Evolutionary conservation across 2,888 invertebrate genomes (phyloP).

Genomic region (Cheilosia grossa): DNA sequence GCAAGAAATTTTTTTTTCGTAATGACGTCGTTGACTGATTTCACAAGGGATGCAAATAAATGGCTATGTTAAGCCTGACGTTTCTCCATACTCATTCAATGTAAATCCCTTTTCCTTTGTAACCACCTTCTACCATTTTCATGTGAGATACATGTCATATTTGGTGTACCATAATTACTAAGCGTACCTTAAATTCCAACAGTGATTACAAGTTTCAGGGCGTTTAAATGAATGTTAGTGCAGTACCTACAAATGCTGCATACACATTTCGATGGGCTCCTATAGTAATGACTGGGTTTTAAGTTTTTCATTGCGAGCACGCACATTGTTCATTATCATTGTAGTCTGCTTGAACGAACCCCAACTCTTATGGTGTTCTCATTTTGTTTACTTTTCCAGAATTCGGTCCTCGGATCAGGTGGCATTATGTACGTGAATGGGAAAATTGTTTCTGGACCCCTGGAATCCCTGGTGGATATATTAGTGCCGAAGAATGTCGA

Average conservation of each 20-base stretch:
- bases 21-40: constrained; percentile 56
- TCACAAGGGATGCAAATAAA: constrained; percentile 5
- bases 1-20: constrained; percentile 46
- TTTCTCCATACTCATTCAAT: constrained; percentile 5
- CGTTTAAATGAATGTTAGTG: constrained; percentile 9
- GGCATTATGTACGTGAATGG: constrained; percentile 83
- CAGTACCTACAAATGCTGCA: not conserved
- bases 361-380: constrained; percentile 35
- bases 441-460: constrained; percentile 82
- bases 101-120: constrained; percentile 24
- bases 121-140: constrained; percentile 20
- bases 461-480: constrained; percentile 81
- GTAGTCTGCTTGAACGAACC: constrained; percentile 16
- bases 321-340: constrained; percentile 35
- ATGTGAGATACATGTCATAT: constrained; percentile 63
- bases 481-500: constrained; percentile 81
- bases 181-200: constrained; percentile 48
- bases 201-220: constrained; percentile 47
- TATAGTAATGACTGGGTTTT: constrained; percentile 40
- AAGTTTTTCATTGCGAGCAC: constrained; percentile 63
- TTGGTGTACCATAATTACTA: constrained; percentile 63
- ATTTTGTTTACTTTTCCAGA: constrained; percentile 76
- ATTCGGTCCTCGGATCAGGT: constrained; percentile 82
- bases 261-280: constrained; percentile 20
- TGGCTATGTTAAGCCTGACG: constrained; percentile 12